Conservation (phyloP, 2,797 vertebrate species). For the Erethizon dorsatum region DNA sequence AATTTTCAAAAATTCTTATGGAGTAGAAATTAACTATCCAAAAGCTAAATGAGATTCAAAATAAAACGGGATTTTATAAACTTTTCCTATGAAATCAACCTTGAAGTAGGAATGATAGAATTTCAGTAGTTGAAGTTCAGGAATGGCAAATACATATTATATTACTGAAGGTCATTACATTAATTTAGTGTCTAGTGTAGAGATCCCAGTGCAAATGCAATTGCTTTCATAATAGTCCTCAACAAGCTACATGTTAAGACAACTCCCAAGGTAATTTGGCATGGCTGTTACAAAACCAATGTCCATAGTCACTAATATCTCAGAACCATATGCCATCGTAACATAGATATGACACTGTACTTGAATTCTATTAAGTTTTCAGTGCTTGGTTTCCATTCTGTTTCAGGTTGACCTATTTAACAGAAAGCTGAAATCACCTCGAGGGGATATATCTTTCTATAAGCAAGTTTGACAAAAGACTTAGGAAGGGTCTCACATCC, state of each 20-base stretch:
- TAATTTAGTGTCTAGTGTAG: conserved; percentile 46
- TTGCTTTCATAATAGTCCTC: neutral
- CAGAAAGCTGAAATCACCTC: conserved; percentile 61
- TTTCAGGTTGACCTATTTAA: conserved; percentile 64
- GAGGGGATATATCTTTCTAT: conserved; percentile 22
- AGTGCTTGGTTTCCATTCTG: conserved; percentile 3
- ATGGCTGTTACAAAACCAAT: neutral
- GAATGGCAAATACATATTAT: neutral
- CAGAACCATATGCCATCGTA: neutral
- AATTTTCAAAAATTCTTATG: neutral
- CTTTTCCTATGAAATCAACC: neutral
- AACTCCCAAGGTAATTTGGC: neutral
- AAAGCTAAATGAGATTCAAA: neutral
- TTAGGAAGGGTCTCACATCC: conserved; percentile 46
- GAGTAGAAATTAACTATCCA: neutral
- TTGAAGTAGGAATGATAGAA: conserved; percentile 50
- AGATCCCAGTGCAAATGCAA: neutral
- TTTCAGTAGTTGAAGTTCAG: conserved; percentile 49
- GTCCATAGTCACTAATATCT: neutral
- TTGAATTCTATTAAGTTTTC: conserved; percentile 14
- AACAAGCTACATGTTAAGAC: neutral
- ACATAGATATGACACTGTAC: neutral
- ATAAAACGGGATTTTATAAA: conserved; percentile 36
- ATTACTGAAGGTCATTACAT: conserved; percentile 39
- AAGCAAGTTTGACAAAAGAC: conserved; percentile 64